phyloP scores from a whole-genome alignment of 2,888 invertebrate genomes.

The Coleophora flavipennella region DNA sequence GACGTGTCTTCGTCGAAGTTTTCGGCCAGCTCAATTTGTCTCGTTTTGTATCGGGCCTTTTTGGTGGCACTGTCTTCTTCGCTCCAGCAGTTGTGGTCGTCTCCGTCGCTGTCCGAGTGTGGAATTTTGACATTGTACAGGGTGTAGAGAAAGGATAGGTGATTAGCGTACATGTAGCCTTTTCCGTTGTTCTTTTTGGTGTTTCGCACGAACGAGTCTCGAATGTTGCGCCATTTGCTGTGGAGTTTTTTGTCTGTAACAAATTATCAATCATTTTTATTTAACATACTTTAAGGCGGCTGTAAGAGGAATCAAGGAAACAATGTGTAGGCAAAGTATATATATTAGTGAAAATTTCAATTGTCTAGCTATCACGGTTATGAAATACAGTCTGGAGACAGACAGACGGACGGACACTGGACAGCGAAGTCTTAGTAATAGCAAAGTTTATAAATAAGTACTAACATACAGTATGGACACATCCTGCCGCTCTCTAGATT shows the following conservation, averaged over 20 bases:
- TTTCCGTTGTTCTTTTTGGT: slow-evolving; percentile 30
- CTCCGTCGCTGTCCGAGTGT: slow-evolving; percentile 32
- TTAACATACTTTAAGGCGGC: too few species aligned
- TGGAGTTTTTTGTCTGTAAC: slow-evolving; percentile 41
- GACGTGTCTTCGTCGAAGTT: slow-evolving; percentile 24
- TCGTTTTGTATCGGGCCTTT: not conserved
- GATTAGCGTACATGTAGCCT: slow-evolving; percentile 44
- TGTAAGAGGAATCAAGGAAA: too few species aligned
- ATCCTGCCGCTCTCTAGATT: too few species aligned
- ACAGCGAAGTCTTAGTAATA: too few species aligned
- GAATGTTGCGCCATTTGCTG: slow-evolving; percentile 57
- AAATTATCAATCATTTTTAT: too few species aligned
- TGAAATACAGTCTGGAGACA: too few species aligned
- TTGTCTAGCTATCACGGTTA: too few species aligned
- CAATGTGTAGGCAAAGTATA: too few species aligned
- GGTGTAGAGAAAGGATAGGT: slow-evolving; percentile 40
- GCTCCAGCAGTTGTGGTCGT: slow-evolving; percentile 24
- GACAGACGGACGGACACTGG: too few species aligned
- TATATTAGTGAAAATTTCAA: too few species aligned
- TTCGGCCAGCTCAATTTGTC: slow-evolving; percentile 18
- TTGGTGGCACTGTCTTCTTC: slow-evolving; percentile 10
- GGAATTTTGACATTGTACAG: slow-evolving; percentile 26
- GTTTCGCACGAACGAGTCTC: slow-evolving; percentile 54
- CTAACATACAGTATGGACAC: too few species aligned
- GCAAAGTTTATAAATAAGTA: too few species aligned